Percentiles rank a stretch among this genome's conserved stretches.
Conservation (phyloP, 2,888 invertebrate genomes). For the Spatulosminthurus flaviceps region DNA sequence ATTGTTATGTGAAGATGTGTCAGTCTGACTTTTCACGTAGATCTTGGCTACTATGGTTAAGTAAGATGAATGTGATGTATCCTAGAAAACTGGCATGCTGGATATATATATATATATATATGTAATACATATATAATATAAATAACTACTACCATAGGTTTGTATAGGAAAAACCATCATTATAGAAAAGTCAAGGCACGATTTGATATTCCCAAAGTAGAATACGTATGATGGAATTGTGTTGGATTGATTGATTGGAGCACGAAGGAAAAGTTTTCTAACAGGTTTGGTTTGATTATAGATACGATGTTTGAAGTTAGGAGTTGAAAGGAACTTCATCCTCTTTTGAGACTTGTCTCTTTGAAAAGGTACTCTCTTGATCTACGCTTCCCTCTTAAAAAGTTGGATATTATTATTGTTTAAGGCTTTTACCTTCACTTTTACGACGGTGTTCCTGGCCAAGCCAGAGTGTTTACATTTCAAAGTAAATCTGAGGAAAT, state of each 20-base stretch:
- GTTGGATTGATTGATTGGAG: slow-evolving; percentile 18
- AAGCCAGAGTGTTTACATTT: background rate
- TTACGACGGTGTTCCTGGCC: too few species aligned
- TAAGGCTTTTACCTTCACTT: too few species aligned
- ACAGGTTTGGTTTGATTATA: background rate
- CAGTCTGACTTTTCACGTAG: slow-evolving; percentile 11
- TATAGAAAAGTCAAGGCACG: too few species aligned
- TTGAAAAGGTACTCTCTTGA: too few species aligned
- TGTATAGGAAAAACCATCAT: too few species aligned
- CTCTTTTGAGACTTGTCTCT: too few species aligned
- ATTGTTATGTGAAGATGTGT: background rate
- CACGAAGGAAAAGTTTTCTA: background rate
- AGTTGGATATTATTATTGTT: too few species aligned
- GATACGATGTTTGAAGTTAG: too few species aligned
- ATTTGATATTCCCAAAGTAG: background rate
- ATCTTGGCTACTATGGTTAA: background rate
- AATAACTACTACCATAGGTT: too few species aligned
- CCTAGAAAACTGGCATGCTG: background rate
- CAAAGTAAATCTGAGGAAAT: slow-evolving; percentile 27
- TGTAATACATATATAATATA: background rate
- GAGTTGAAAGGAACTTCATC: too few species aligned
- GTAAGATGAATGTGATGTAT: background rate
- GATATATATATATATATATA: background rate
- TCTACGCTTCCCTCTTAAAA: too few species aligned
- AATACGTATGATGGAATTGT: background rate